These are phyloP conservation scores for Palythoa grandiflora DNA, from an alignment of 92 coral and sea anemone genomes.

Conservation along the genomic window DNA sequence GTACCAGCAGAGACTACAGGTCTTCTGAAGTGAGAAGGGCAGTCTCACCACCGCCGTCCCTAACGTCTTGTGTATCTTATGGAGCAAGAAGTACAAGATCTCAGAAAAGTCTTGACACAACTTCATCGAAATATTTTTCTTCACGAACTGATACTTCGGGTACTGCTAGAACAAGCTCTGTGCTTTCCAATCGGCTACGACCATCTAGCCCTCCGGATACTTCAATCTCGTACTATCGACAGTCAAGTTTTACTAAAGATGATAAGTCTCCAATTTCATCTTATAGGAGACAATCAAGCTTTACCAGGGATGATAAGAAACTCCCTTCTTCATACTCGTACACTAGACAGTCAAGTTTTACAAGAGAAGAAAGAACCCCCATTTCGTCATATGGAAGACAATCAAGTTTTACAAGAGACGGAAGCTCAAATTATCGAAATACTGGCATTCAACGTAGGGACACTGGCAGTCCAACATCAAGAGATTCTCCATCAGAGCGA, in stretches of 20 bases:
- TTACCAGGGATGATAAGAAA: conserved; percentile 26
- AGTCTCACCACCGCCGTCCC: conserved; percentile 2
- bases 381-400: conserved; percentile 10
- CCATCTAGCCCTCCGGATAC: conserved; percentile 29
- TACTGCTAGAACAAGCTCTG: conserved; percentile 16
- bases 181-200: conserved; percentile 1
- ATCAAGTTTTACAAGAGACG: conserved; percentile 36
- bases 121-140: conserved; percentile 16
- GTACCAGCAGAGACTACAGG: conserved; percentile 24
- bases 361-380: conserved; percentile 36
- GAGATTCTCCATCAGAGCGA: neutral
- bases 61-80: neutral
- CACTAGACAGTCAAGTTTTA: conserved; percentile 36
- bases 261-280: conserved; percentile 22
- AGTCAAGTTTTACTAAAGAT: conserved; percentile 38
- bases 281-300: conserved; percentile 35
- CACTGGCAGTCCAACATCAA: conserved; percentile 8
- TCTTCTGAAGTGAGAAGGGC: conserved; percentile 20
- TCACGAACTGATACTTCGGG: neutral
- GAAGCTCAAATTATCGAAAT: neutral
- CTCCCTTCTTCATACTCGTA: conserved; percentile 6
- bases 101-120: conserved; percentile 19
- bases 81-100: conserved; percentile 22
- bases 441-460: conserved; percentile 5
- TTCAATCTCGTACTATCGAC: conserved; percentile 13